phyloP scores from a whole-genome alignment of 2,113 vertebrate genomes.

The Apteryx owenii region DNA sequence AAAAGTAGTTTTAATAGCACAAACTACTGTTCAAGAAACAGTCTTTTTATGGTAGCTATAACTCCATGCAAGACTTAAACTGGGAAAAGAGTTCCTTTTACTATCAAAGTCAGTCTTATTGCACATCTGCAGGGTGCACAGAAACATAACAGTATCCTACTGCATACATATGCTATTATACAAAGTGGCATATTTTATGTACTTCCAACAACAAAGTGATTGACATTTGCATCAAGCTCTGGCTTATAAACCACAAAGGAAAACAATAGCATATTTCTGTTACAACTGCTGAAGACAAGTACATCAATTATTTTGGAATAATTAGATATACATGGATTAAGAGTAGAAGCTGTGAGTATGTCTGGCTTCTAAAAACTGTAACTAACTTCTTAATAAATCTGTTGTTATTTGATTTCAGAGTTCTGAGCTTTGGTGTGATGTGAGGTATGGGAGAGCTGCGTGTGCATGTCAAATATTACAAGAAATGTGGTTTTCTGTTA shows the following conservation, averaged over 20 bases:
- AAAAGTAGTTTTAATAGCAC: not conserved
- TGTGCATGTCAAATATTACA: rapidly evolving
- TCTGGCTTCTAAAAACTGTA: slow-evolving; percentile 38
- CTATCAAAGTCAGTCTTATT: not conserved
- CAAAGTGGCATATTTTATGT: not conserved
- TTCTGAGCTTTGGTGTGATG: not conserved
- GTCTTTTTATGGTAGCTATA: not conserved
- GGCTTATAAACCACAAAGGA: not conserved
- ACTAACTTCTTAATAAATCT: slow-evolving; percentile 66
- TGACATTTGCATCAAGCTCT: not conserved
- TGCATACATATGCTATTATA: not conserved
- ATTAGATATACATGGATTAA: not conserved
- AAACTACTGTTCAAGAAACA: not conserved
- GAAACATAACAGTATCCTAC: not conserved
- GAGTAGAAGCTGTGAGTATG: not conserved
- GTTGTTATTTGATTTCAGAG: slow-evolving; percentile 4
- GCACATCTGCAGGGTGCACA: not conserved
- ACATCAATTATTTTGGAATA: slow-evolving; percentile 5
- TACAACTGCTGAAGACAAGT: not conserved
- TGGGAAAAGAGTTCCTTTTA: slow-evolving; percentile 36
- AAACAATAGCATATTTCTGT: not conserved
- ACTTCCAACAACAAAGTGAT: not conserved
- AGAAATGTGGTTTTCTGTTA: not conserved
- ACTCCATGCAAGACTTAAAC: slow-evolving; percentile 19
- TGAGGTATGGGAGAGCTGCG: not conserved